Conservation (phyloP, 2,797 vertebrate genomes). For the Menidia menidia region DNA sequence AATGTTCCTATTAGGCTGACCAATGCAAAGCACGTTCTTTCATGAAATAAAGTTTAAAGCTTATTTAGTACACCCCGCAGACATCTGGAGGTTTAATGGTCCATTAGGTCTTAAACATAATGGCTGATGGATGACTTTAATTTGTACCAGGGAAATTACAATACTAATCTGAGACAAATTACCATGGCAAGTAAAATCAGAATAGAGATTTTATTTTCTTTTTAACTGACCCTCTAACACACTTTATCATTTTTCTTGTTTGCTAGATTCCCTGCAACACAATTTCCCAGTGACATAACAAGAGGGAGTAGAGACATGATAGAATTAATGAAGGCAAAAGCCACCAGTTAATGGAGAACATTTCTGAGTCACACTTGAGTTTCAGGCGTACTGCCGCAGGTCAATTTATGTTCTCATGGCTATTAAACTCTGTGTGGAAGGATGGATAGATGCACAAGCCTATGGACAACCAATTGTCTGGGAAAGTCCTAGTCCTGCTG, state of each 20-base stretch:
- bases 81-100: conserved; percentile 36
- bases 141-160: conserved; percentile 58
- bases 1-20: conserved; percentile 25
- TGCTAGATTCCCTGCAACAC: conserved; percentile 38
- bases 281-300: conserved; percentile 66
- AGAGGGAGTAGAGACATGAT: conserved; percentile 46
- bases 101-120: conserved; percentile 49
- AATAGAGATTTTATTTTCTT: conserved; percentile 8
- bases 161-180: conserved; percentile 67
- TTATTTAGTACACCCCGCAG: conserved; percentile 41
- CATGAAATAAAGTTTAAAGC: conserved; percentile 41
- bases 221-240: conserved; percentile 18
- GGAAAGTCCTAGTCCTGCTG: conserved; percentile 12
- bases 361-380: conserved; percentile 55
- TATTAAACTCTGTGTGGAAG: conserved; percentile 30
- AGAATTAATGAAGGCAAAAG: conserved; percentile 70
- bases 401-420: conserved; percentile 41
- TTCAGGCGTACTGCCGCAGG: conserved; percentile 35
- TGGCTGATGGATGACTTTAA: conserved; percentile 63
- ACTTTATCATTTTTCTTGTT: conserved; percentile 31
- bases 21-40: conserved; percentile 6
- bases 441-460: conserved; percentile 17
- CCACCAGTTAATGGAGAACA: conserved; percentile 60
- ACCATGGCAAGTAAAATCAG: conserved; percentile 48
- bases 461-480: conserved; percentile 28